Conservation (phyloP, 2,113 vertebrate species). For the Erythrocercus mccallii region DNA sequence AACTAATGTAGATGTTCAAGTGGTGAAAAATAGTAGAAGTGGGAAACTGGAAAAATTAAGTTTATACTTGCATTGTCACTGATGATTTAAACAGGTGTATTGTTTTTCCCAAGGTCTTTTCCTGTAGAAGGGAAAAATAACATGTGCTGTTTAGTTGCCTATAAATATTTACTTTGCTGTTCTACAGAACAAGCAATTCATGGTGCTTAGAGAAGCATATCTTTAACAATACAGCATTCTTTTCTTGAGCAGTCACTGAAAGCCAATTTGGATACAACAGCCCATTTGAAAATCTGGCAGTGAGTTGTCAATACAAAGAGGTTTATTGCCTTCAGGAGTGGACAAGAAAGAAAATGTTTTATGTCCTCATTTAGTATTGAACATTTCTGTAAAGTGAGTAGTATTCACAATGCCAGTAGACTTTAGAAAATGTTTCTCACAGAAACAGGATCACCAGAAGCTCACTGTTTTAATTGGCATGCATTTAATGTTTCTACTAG, state of each 20-base stretch:
- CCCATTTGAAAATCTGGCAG: not conserved
- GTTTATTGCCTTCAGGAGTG: not conserved
- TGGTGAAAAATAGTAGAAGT: not conserved
- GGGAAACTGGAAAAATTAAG: not conserved
- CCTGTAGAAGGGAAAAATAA: not conserved
- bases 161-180: not conserved
- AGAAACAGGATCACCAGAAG: not conserved
- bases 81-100: not conserved
- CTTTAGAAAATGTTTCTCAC: not conserved
- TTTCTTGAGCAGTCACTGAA: not conserved
- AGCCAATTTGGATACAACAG: not conserved
- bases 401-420: not conserved
- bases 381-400: not conserved
- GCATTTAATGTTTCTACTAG: not conserved
- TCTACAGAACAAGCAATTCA: not conserved
- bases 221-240: not conserved
- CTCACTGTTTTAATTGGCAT: not conserved
- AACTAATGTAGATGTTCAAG: not conserved
- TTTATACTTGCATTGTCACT: not conserved
- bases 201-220: not conserved
- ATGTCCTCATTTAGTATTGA: not conserved
- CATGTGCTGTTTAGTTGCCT: not conserved
- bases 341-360: not conserved
- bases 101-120: not conserved
- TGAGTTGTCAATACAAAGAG: not conserved